Conservation (phyloP, 2,888 invertebrate species). For the Pharmacophagus antenor region DNA sequence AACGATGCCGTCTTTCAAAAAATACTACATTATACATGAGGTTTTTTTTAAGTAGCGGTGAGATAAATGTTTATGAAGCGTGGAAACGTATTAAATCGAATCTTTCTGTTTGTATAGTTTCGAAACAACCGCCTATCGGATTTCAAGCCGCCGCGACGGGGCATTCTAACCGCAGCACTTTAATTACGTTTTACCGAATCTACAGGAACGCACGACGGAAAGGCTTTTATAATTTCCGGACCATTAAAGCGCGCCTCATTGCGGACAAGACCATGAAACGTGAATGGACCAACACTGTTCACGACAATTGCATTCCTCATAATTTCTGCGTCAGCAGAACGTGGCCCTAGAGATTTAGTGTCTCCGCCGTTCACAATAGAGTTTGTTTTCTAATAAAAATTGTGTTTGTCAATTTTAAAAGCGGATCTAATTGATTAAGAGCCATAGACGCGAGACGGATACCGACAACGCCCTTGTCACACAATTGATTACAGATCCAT, state of each 20-base stretch:
- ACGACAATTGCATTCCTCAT: constrained; percentile 70
- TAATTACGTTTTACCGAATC: constrained; percentile 50
- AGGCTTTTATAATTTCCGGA: constrained; percentile 69
- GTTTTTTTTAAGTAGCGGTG: not conserved
- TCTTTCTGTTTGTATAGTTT: constrained; percentile 43
- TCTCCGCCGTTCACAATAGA: constrained; percentile 53
- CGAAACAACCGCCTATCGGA: constrained; percentile 51
- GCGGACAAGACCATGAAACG: constrained; percentile 63
- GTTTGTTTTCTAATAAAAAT: constrained; percentile 46
- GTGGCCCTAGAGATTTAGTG: constrained; percentile 53
- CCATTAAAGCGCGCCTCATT: constrained; percentile 63
- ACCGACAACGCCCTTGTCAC: constrained; percentile 64
- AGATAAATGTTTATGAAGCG: constrained; percentile 2
- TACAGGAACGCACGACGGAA: constrained; percentile 51
- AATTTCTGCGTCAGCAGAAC: constrained; percentile 45
- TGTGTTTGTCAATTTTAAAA: constrained; percentile 63
- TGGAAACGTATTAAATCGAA: constrained; percentile 31
- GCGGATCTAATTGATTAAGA: constrained; percentile 72
- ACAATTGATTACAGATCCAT: constrained; percentile 22
- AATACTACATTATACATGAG: not conserved
- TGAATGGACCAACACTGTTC: constrained; percentile 57
- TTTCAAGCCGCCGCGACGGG: constrained; percentile 39
- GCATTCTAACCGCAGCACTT: constrained; percentile 51
- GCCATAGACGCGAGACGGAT: constrained; percentile 60
- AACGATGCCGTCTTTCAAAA: no score